Conservation (phyloP, 2,797 vertebrate genomes). For the Pseudocheirus occidentalis region DNA sequence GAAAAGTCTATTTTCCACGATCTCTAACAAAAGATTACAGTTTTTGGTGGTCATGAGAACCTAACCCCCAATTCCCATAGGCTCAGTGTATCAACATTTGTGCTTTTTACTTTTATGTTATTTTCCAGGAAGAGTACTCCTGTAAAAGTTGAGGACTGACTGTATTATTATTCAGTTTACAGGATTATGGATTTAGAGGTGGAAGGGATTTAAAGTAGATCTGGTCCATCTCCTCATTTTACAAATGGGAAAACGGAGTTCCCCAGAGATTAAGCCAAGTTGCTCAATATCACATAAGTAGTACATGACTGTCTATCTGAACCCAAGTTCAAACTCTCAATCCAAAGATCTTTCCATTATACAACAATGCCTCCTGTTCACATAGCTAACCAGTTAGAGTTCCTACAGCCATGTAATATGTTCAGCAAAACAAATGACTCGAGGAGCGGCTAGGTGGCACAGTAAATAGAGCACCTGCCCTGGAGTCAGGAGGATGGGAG, state of each 20-base stretch:
- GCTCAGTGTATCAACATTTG: neutral
- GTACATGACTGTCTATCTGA: neutral
- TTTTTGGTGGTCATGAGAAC: neutral
- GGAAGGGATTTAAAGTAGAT: neutral
- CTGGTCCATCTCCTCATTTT: neutral
- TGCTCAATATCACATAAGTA: neutral
- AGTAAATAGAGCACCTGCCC: too few species aligned
- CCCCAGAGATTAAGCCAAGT: neutral
- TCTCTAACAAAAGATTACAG: neutral
- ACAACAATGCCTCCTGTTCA: neutral
- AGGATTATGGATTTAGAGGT: neutral
- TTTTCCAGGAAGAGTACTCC: neutral
- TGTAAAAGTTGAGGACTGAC: neutral
- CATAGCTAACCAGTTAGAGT: neutral
- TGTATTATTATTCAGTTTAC: neutral
- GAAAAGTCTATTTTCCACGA: neutral
- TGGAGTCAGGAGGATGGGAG: too few species aligned
- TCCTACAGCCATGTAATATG: neutral
- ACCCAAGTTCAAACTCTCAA: neutral
- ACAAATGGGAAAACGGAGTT: neutral
- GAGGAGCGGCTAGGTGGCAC: too few species aligned
- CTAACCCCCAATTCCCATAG: neutral
- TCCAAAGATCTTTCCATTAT: neutral
- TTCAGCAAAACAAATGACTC: neutral
- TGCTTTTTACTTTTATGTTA: neutral